phyloP scores from a whole-genome alignment of 1,140 invertebrate species.

The Acromyrmex echinatior region DNA sequence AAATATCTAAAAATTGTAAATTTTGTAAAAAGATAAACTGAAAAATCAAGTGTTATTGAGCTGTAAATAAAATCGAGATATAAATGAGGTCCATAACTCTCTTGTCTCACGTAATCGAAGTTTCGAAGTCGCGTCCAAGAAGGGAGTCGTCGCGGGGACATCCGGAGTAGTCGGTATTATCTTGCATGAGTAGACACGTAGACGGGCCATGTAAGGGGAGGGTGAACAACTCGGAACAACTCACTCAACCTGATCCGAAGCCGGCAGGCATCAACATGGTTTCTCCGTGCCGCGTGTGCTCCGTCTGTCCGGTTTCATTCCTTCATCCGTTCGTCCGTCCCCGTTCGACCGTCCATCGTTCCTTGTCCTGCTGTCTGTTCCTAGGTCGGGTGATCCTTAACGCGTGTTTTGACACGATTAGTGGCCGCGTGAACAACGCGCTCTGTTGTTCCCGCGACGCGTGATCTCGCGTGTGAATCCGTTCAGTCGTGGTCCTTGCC shows the following conservation, averaged over 20 bases:
- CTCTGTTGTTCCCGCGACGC: constrained; percentile 70
- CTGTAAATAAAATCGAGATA: not conserved
- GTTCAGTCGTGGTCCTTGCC: constrained; percentile 61
- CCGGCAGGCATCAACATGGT: constrained; percentile 75
- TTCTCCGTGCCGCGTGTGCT: constrained; percentile 63
- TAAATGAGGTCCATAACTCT: not conserved
- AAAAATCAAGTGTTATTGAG: not conserved
- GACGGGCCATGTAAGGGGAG: constrained; percentile 50
- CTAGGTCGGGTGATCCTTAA: constrained; percentile 71
- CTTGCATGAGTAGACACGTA: constrained; percentile 64
- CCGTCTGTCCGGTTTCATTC: constrained; percentile 68
- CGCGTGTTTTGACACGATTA: constrained; percentile 81
- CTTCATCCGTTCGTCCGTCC: constrained; percentile 42
- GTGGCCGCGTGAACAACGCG: constrained; percentile 71
- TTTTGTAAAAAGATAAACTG: not conserved
- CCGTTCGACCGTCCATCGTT: constrained; percentile 56
- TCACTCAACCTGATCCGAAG: constrained; percentile 77
- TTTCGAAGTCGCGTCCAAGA: constrained; percentile 6
- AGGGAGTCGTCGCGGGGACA: constrained; percentile 53
- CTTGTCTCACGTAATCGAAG: constrained; percentile 11
- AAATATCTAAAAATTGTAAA: not conserved
- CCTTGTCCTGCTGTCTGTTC: constrained; percentile 18
- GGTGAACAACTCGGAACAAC: constrained; percentile 73
- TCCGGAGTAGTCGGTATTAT: constrained; percentile 73
- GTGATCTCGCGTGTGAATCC: constrained; percentile 77